These are phyloP conservation scores for Oscheius sp. DNA, from an alignment of 2,888 invertebrate genomes.

Conservation along the genomic window DNA sequence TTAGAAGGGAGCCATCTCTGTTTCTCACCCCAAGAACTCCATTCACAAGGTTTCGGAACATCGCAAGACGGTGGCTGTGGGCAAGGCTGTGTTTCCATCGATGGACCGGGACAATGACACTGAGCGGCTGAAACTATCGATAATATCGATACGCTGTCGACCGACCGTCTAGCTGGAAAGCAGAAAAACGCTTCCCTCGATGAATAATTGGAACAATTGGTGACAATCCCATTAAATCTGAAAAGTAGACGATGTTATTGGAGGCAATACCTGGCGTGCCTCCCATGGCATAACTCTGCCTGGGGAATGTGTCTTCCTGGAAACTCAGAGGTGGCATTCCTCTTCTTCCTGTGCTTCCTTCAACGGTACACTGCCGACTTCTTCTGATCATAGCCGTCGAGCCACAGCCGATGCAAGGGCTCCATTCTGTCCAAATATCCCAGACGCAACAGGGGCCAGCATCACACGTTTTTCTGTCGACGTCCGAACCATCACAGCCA, in stretches of 20 bases:
- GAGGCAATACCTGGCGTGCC: too few relatives aligned
- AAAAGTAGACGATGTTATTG: too few relatives aligned
- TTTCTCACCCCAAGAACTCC: slow-evolving; percentile 59
- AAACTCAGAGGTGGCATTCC: slow-evolving; percentile 38
- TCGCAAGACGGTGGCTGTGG: slow-evolving; percentile 40
- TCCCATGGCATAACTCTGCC: slow-evolving; percentile 37
- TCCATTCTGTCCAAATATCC: slow-evolving; percentile 60
- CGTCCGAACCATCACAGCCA: slow-evolving; percentile 56
- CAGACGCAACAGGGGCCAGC: slow-evolving; percentile 62
- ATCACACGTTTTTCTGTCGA: slow-evolving; percentile 59
- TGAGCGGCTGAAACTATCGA: slow-evolving; percentile 15
- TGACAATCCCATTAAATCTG: slow-evolving; percentile 36
- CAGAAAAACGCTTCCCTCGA: slow-evolving; percentile 47
- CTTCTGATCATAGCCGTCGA: slow-evolving; percentile 44
- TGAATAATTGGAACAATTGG: slow-evolving; percentile 56
- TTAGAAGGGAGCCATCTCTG: too few relatives aligned
- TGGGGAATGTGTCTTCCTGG: slow-evolving; percentile 11
- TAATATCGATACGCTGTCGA: too few relatives aligned
- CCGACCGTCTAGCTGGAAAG: slow-evolving; percentile 8
- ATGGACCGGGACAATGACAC: slow-evolving; percentile 55
- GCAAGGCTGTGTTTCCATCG: slow-evolving; percentile 51
- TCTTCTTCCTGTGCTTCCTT: slow-evolving; percentile 35
- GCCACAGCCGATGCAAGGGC: slow-evolving; percentile 55
- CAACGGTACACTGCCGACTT: slow-evolving; percentile 44
- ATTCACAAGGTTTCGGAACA: slow-evolving; percentile 49